Evolutionary conservation across 2,113 vertebrate species (phyloP).

Genomic region (Pterocles gutturalis): DNA sequence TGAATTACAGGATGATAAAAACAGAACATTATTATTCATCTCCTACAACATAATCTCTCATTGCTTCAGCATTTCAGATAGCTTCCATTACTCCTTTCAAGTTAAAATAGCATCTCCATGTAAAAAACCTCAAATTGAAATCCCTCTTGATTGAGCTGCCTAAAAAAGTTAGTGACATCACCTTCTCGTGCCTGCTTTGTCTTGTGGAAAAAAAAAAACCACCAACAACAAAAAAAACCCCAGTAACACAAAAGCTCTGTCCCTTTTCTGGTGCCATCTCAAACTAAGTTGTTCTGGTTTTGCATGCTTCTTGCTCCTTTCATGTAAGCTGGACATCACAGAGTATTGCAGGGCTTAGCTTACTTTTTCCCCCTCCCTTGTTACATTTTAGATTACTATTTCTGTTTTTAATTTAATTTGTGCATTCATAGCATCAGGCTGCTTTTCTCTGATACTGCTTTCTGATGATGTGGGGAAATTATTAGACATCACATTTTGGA

Average conservation of each 20-base stretch:
- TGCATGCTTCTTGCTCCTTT: neutral
- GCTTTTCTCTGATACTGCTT: neutral
- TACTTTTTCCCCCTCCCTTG: neutral
- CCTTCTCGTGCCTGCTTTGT: neutral
- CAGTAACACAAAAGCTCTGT: neutral
- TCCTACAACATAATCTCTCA: neutral
- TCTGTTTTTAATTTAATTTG: neutral
- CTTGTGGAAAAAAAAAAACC: neutral
- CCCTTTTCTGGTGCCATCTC: neutral
- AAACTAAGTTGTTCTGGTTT: neutral
- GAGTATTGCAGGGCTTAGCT: neutral
- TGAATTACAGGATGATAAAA: neutral
- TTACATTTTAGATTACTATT: neutral
- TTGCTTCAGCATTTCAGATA: neutral
- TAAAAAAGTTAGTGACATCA: neutral
- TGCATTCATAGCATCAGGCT: neutral
- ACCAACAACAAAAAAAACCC: no score
- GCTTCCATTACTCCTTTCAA: neutral
- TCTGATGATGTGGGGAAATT: neutral
- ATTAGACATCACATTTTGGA: neutral
- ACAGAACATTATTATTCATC: neutral
- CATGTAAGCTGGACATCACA: neutral
- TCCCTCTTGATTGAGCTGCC: neutral
- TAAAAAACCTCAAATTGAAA: neutral
- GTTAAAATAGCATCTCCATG: neutral